Evolutionary conservation across 2,888 invertebrate species (phyloP), one percentile per base, ranked within the genome.

Genomic region (Plemyria rubiginata): DNA sequence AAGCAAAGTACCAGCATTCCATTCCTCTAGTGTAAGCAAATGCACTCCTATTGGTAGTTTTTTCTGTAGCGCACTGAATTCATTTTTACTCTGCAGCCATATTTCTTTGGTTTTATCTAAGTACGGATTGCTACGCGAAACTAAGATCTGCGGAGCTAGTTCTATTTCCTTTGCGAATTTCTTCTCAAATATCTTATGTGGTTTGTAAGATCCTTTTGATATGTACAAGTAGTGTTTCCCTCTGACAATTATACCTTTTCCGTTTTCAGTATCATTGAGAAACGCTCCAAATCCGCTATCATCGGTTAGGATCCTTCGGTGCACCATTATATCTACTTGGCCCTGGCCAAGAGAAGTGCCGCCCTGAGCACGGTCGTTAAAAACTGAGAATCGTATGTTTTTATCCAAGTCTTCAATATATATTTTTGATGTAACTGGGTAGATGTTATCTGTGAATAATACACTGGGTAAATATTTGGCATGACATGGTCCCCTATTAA

Each of bases 351-450:
- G 78, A 48, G 97, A 97, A 0, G 95, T 92, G 0, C 97, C 98
- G 0, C 97, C 98, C 87, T 98, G 96, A 0, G 97, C 94, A 63
- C 98, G 90, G 82, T 98, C 98, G 5, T 94, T 96, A 16, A 98
- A 85, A 0, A 96, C 86, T 0, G 94, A 93, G 0, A 96, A 74
- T 36, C 94, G 89, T 0, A 93, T 60, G 38, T 91, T 89, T 12
- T 72, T 79, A 0, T 62, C 45, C 0, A 70, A 49, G 71, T 96
- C 96, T 74, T 95, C 93, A 2, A 97, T 87, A 45, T 94, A 93
- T 41, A 99, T 97, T 79, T 96, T 95, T 0, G 97, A 95, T 22
- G 97, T 98, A 0, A 99, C 94, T 0, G 99, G 99, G 81, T 98
- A 99, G 81, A 97, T 97, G 85, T 99, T 99, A 28, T 86, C 97